Evolutionary conservation across 2,888 invertebrate species (phyloP), one percentile per base, ranked within the genome.

Genomic region (Ophraella communa): DNA sequence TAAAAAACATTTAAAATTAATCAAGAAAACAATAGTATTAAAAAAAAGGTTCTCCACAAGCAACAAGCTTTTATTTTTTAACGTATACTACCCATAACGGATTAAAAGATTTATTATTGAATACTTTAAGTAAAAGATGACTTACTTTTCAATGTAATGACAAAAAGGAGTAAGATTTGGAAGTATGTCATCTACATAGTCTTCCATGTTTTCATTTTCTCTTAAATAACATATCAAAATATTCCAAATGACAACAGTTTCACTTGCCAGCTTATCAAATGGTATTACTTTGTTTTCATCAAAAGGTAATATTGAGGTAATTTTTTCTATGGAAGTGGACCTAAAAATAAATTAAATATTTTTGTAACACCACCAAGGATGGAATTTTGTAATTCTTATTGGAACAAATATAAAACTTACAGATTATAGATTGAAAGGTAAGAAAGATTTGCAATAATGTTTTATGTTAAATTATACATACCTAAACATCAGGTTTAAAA

Each of bases 91-190:
- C n/a, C n/a, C n/a, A n/a, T n/a, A n/a, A n/a, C n/a, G n/a, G n/a
- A n/a, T n/a, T n/a, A n/a, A n/a, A n/a, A n/a, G n/a, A n/a, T n/a
- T n/a, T n/a, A n/a, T n/a, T n/a, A n/a, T n/a, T n/a, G n/a, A n/a
- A n/a, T n/a, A n/a, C n/a, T n/a, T n/a, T n/a, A n/a, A n/a, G n/a
- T n/a, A n/a, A n/a, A n/a, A n/a, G n/a, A n/a, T n/a, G n/a, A 74
- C 76, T 71, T 81, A 87, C 79, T 81, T 78, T 56, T 82, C 79
- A n/a, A 88, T 81, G 68, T 87, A 87, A 4, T 78, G 70, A 69
- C 86, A 86, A 73, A 87, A 87, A 45, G 78, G 78, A 0, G 85
- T 81, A 61, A 87, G 79, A 71, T 86, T 86, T 0, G 89, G 88
- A 27, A 87, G 71, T 30, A 88, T 73, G 24, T 70, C 69, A 1